Base-by-base conservation (phyloP, 2,797 vertebrate species). In the Martes flavigula region DNA sequence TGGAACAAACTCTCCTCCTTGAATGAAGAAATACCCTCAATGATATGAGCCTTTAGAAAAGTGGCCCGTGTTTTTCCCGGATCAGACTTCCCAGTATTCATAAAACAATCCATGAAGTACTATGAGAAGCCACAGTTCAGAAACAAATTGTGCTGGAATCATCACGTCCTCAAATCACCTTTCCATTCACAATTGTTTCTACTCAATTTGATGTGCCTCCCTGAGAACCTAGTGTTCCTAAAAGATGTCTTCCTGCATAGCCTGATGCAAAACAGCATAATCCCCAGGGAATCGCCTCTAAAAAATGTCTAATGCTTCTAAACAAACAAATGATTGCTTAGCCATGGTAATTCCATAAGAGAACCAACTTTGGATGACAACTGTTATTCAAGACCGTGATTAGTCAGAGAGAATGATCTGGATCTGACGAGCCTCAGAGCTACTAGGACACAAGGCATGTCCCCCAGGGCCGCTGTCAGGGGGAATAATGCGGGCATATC, bases 151-250 rank as follows among this genome's bases (percentile, higher is more conserved):
- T 23, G 5, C 48, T 64, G 48, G 75, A 10, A 62, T 51, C 35
- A 43, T 96, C 43, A 90, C 51, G 56, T 93, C 84, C 81, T 90
- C 77, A 66, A 54, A 91, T 51, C 40, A 84, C 27, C 64, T 87
- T 66, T 35, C 40, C 14, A n/a, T n/a, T 77, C 62, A 40, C 20
- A 58, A 12, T 56, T 70, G n/a, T 84, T 91, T 90, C 38, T 78
- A 43, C 23, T 89, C 17, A 38, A 5, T 14, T 43, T 1, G 2
- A 78, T 21, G 7, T 46, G 27, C 13, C 58, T 95, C 58, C 15
- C 7, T 60, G 46, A 62, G 12, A 32, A 43, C 17, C 58, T 38
- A 48, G 11, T 43, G 6, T 58, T 84, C 54, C 87, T 72, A 60
- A 84, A 87, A 82, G 75, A 64, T 40, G 13, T 58, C 78, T 90